Evolutionary conservation across 1,140 invertebrate species (phyloP).

Genomic region (Tetramorium alpestre): DNA sequence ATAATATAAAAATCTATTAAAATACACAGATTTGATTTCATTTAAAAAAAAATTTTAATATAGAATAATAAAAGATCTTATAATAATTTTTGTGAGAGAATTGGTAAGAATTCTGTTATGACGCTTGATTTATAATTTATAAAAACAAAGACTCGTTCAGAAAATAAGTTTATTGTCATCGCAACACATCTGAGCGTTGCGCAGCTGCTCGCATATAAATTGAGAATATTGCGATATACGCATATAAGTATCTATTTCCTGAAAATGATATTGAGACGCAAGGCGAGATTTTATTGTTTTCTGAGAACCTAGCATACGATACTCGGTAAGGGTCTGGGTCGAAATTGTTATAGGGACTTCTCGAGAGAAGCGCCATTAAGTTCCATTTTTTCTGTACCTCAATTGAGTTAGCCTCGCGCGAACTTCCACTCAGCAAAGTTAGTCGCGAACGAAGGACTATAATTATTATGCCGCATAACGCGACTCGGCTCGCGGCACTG

Average conservation of each 20-base stretch:
- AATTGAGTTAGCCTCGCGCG: constrained; percentile 68
- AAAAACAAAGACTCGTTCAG: not conserved
- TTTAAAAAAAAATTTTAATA: too few relatives aligned
- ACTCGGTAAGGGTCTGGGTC: constrained; percentile 17
- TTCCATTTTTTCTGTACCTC: constrained; percentile 64
- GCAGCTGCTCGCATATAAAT: constrained; percentile 33
- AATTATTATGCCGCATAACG: constrained; percentile 75
- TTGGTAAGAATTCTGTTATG: not conserved
- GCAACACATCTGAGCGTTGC: constrained; percentile 11
- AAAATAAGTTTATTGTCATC: constrained; percentile 29
- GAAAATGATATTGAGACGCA: constrained; percentile 17
- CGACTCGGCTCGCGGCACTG: constrained; percentile 64
- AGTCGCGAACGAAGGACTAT: constrained; percentile 71
- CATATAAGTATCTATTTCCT: constrained; percentile 2
- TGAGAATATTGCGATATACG: not conserved
- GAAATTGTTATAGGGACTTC: constrained; percentile 61
- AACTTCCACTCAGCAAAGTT: constrained; percentile 69
- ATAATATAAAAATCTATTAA: too few relatives aligned
- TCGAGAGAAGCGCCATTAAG: constrained; percentile 57
- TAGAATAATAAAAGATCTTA: not conserved
- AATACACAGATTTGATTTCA: not conserved
- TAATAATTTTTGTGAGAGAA: not conserved
- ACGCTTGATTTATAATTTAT: not conserved
- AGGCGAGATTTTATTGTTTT: constrained; percentile 35
- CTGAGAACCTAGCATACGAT: not conserved